Conservation (phyloP, 2,888 invertebrate genomes). For the Sphaeridia pumilis region DNA sequence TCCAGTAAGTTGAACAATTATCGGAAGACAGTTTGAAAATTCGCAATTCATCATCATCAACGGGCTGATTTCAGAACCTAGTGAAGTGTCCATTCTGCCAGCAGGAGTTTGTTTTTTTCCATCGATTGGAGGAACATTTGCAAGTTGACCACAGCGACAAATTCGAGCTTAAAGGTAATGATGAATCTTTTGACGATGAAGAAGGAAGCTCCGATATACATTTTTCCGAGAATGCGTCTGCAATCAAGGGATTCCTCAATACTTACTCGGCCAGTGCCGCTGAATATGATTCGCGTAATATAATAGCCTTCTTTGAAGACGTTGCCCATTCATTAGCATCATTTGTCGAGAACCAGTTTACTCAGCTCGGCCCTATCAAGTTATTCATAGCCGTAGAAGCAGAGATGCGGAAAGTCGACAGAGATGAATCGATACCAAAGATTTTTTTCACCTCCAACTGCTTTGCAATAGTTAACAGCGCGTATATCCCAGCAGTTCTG, state of each 20-base stretch:
- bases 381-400: background rate
- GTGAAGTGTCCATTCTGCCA: too few species aligned
- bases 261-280: background rate
- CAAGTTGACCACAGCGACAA: background rate
- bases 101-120: background rate
- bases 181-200: background rate
- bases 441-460: background rate
- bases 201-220: background rate
- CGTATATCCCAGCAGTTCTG: background rate
- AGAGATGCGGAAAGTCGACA: background rate
- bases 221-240: background rate
- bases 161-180: background rate
- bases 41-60: too few species aligned
- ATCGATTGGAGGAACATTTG: background rate
- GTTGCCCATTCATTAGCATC: background rate
- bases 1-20: too few species aligned
- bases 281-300: background rate
- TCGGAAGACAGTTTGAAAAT: too few species aligned
- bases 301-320: background rate
- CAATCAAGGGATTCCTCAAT: background rate
- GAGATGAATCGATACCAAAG: background rate
- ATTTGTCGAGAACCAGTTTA: background rate
- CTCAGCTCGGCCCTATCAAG: background rate
- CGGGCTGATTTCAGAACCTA: too few species aligned
- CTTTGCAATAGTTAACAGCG: background rate